Evolutionary conservation across 2,888 invertebrate species (phyloP), one percentile per base, ranked within the genome.

Genomic region (Nephrocerus scutellatus): DNA sequence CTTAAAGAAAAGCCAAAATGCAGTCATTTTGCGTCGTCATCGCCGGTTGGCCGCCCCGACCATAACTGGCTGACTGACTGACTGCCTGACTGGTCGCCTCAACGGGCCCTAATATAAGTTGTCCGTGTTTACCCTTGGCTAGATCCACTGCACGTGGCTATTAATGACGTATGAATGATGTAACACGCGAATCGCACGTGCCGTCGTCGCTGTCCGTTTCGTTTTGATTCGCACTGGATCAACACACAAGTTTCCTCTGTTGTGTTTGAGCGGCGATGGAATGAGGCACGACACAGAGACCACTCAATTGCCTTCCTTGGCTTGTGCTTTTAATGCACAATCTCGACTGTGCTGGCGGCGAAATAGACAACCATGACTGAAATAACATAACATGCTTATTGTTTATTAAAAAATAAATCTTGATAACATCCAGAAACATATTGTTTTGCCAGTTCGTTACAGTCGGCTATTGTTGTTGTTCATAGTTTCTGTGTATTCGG

Each of bases 161-260:
- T 57, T 68, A 68, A 68, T 68, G 67, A 68, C 68, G 63, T 68
- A 66, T 68, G 68, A 68, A 68, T 68, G 68, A 68, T 66, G 61
- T 67, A 66, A 67, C 68, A 68, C 68, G 66, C 66, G 67, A 68
- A 53, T 51, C 49, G 43, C 62, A 60, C 62, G 60, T 60, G 62
- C 41, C 54, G 43, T 47, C n/a, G n/a, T n/a, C n/a, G n/a, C n/a
- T n/a, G n/a, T n/a, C n/a, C n/a, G n/a, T n/a, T n/a, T n/a, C n/a
- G n/a, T n/a, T n/a, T n/a, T n/a, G n/a, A n/a, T n/a, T n/a, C n/a
- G n/a, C n/a, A n/a, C n/a, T n/a, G n/a, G n/a, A n/a, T n/a, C n/a
- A n/a, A n/a, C n/a, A n/a, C n/a, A n/a, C n/a, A n/a, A n/a, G n/a
- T n/a, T n/a, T n/a, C n/a, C n/a, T n/a, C n/a, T n/a, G n/a, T n/a